Evolutionary conservation across 1,140 invertebrate species (phyloP), one percentile per base, ranked within the genome.

Genomic region (Heliothis subflexa): DNA sequence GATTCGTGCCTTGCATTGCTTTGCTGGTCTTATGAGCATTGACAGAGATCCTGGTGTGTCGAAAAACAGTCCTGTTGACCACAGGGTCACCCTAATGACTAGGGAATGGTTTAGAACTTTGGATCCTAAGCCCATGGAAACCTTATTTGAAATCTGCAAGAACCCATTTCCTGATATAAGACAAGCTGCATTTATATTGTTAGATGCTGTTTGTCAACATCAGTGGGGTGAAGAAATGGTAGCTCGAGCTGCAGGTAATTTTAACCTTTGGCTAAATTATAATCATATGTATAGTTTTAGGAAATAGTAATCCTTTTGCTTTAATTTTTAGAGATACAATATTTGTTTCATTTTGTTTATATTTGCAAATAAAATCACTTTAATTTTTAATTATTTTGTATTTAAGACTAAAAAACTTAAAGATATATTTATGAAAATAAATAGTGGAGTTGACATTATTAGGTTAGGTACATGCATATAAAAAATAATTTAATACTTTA

Each of bases 111-210:
- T 95, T 40, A 89, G 93, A 64, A 87, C 86, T 75, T 89, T 96
- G 12, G 94, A 94, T 45, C 86, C 88, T 75, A 80, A 86, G 10
- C 89, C 93, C 7, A 91, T 95, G 55, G 89, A 95, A 76, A 81
- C 87, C 16, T 78, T 96, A 11, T 92, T 95, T 91, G 92, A 91
- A 5, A 89, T 95, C 28, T 95, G 95, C 52, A 95, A 95, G 59
- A 95, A 96, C 86, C 97, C 97, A n/a, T 97, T 97, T 83, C 89
- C 95, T 3, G 96, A 97, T 62, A 90, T 97, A 0, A 95, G 95
- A 80, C 70, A 95, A 18, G 93, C 95, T 50, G 95, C 95, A 14
- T 88, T 96, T 49, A 84, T 81, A 12, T 86, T 97, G 7, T 87
- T 97, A 0, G 90, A 95, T 83, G 91, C 95, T 0, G 78, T 97